phyloP scores from a whole-genome alignment of 2,888 invertebrate species.

The Stenichneumon culpator region DNA sequence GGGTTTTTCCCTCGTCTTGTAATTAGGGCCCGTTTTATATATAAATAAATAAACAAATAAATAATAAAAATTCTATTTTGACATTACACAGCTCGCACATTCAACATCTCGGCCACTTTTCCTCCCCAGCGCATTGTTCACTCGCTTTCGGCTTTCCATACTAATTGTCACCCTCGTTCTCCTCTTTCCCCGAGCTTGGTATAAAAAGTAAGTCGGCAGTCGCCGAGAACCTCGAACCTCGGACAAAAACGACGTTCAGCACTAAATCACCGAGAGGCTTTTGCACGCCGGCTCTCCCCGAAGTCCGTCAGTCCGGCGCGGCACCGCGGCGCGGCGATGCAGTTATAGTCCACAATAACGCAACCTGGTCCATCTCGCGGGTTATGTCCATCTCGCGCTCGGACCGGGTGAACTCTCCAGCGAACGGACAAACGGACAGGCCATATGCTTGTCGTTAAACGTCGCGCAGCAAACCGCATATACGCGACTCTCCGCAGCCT shows the following conservation, averaged over 20 bases:
- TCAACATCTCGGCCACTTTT: not conserved
- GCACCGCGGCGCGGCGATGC: slow-evolving; percentile 1
- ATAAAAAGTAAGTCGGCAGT: slow-evolving; percentile 11
- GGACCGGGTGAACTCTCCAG: slow-evolving; percentile 47
- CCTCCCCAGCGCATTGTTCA: not conserved
- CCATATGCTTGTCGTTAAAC: slow-evolving; percentile 77
- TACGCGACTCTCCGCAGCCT: slow-evolving; percentile 26
- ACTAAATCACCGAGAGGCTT: slow-evolving; percentile 81
- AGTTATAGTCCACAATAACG: slow-evolving; percentile 59
- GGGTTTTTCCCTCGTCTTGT: no score
- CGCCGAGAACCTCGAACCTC: slow-evolving; percentile 37
- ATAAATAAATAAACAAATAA: no score
- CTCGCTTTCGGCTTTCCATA: no score
- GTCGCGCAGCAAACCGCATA: slow-evolving; percentile 72
- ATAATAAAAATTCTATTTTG: not conserved
- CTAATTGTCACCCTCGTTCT: no score
- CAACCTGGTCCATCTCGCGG: slow-evolving; percentile 60
- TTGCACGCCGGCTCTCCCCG: slow-evolving; percentile 54
- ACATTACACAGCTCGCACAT: not conserved
- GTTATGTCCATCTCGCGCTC: slow-evolving; percentile 64
- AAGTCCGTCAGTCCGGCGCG: slow-evolving; percentile 2
- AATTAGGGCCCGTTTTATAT: no score
- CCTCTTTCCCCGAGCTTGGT: not conserved
- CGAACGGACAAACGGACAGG: slow-evolving; percentile 65
- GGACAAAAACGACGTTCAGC: slow-evolving; percentile 80